Base-by-base conservation (phyloP, 2,888 invertebrate species). In the Heliconius ethilla region DNA sequence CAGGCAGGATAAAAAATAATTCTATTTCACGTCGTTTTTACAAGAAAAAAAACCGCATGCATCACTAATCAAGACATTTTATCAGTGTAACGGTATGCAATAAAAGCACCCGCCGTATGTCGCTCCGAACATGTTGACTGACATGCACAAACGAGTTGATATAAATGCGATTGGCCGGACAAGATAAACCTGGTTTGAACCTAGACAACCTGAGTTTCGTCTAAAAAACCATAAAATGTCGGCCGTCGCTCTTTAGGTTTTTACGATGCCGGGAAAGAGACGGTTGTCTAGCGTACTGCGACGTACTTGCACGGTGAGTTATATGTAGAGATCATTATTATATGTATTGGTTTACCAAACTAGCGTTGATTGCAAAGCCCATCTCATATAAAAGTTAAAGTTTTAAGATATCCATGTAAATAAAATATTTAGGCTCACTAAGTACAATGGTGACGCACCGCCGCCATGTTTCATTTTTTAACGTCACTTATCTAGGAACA, bases 101-200 rank as follows among this genome's bases (percentile, higher is more conserved):
- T 75, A 78, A 79, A 76, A 75, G 76, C 80, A 77, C 76, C 79
- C 79, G 79, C 77, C 72, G 62, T 73, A 75, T 79, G 78, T 76
- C 75, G 75, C 77, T 75, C 74, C 13, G 75, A 65, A 76, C 75
- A 80, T 74, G 78, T 78, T 79, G 81, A 79, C 72, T 40, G 78
- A 79, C 78, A 79, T 81, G 81, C 78, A 82, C 72, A 78, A 79
- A 81, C 81, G 78, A 80, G 78, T 80, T 82, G 79, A 82, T 82
- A 81, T 79, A 77, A 81, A 82, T 76, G 79, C 79, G 79, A 79
- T 81, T 67, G 78, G 76, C 63, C 66, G 75, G 81, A 76, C 78
- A 51, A 78, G 79, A 81, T 81, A 78, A 79, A 79, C 74, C 76
- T 40, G 79, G 76, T 33, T 74, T 75, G 72, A 75, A 79, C 76